Evolutionary conservation across 2,888 invertebrate genomes (phyloP).

Genomic region (Clepsis dumicolana): DNA sequence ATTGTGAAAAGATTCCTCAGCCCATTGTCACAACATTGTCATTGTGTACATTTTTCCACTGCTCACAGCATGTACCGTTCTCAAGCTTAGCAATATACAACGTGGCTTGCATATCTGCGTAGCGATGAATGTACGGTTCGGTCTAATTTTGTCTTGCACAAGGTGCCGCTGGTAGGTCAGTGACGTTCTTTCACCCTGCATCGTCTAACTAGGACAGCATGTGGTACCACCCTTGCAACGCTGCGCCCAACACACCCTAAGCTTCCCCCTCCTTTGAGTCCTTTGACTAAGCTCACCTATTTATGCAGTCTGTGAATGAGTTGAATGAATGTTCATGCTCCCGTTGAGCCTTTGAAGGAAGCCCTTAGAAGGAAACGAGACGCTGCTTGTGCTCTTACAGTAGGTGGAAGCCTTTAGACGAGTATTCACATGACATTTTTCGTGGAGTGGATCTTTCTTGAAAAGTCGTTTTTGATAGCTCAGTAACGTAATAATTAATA

Average conservation of each 20-base stretch:
- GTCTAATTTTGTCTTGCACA: slow-evolving; percentile 12
- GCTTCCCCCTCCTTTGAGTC: slow-evolving; percentile 19
- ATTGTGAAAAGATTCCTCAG: too few species aligned
- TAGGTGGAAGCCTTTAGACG: neutral
- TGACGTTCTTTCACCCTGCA: slow-evolving; percentile 81
- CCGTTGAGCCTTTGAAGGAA: neutral
- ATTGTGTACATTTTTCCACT: too few species aligned
- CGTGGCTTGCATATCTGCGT: slow-evolving; percentile 1
- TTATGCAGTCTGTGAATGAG: slow-evolving; percentile 10
- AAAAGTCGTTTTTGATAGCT: too few species aligned
- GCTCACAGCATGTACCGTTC: too few species aligned
- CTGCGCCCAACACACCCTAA: slow-evolving; percentile 13
- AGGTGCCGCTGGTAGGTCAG: slow-evolving; percentile 50
- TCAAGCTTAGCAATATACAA: neutral
- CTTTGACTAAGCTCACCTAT: slow-evolving; percentile 21
- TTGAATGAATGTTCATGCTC: neutral
- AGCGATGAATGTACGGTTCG: slow-evolving; percentile 14
- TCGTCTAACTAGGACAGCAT: slow-evolving; percentile 76
- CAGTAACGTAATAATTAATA: too few species aligned
- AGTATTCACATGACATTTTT: neutral
- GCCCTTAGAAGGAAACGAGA: neutral
- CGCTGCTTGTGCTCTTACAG: neutral
- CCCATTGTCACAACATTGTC: too few species aligned
- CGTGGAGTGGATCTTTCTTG: neutral
- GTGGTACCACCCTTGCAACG: slow-evolving; percentile 53